Base-by-base conservation (phyloP, 1,140 invertebrate species). In the Tachypleus tridentatus region DNA sequence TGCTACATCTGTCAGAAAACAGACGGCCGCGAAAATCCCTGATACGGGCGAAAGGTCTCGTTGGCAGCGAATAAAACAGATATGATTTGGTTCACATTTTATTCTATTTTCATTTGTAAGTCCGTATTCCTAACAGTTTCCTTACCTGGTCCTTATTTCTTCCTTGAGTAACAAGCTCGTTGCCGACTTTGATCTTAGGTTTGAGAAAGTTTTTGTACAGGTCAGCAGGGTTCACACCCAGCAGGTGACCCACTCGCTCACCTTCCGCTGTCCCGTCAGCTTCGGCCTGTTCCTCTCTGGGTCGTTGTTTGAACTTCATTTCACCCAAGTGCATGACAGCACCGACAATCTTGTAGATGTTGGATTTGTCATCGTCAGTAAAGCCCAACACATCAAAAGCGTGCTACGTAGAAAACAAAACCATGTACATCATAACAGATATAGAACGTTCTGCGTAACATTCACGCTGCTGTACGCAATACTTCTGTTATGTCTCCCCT, bases 261-360 rank as follows among this genome's bases (percentile, higher is more conserved):
- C 81, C 82, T 72, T 83, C 83, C 67, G 76, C 80, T 59, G 80
- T 82, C 52, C 81, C 84, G 72, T 85, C 84, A 57, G 82, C 75
- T 72, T 86, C 84, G 61, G 84, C 84, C 73, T 85, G 83, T 73
- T 85, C 84, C 71, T 83, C 84, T 70, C 83, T 77, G 51, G 82
- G 81, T 56, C 73, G 66, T 76, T 85, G 83, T 69, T 85, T 85
- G 77, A 85, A 85, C 73, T 83, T 84, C 78, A 85, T 73, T 69
- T 78, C 77, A 69, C 80, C 80, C 70, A 85, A 81, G 72, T 85
- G 82, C 75, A 85, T 80, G 64, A 85, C 82, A 66, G 80, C 76
- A 49, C 79, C 78, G 62, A 83, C 83, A 63, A 82, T 78, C 67
- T 80, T 82, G 76, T 84, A 86, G 72, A 84, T 77, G 62, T 82